Conservation (phyloP, 2,888 invertebrate species). For the Neria commutata region DNA sequence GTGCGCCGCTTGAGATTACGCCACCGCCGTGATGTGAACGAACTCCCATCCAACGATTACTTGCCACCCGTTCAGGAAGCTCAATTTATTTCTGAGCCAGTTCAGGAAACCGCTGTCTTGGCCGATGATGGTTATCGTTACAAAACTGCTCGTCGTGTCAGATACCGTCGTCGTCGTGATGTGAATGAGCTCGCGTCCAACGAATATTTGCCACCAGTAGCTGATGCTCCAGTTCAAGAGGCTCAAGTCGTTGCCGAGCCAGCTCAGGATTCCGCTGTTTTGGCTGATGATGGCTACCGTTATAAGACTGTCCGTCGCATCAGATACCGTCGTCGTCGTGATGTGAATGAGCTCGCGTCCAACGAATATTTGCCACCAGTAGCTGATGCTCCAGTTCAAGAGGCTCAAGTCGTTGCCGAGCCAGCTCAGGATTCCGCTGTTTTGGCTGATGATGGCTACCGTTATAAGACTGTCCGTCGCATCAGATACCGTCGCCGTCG, state of each 20-base stretch:
- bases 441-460: conserved; percentile 46
- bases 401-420: not conserved
- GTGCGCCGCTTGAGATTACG: conserved; percentile 46
- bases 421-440: conserved; percentile 37
- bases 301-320: conserved; percentile 43
- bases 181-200: conserved; percentile 34
- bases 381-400: conserved; percentile 11
- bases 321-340: conserved; percentile 41
- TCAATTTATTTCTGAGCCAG: conserved; percentile 6
- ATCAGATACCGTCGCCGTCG: conserved; percentile 48
- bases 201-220: conserved; percentile 30
- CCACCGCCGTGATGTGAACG: conserved; percentile 42
- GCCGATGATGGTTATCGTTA: conserved; percentile 27
- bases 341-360: conserved; percentile 35
- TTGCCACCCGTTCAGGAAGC: conserved; percentile 28
- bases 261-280: conserved; percentile 27
- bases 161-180: conserved; percentile 42
- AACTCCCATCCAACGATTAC: conserved; percentile 27
- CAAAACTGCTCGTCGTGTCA: conserved; percentile 32
- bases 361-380: conserved; percentile 29
- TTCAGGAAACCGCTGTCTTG: conserved; percentile 23
- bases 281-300: conserved; percentile 40
- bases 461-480: conserved; percentile 48
- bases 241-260: not conserved
- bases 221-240: conserved; percentile 29